Percentiles rank a stretch among this genome's conserved stretches.
Evolutionary conservation across 2,797 vertebrate genomes (phyloP).

Genomic region (Australoheros facetus): DNA sequence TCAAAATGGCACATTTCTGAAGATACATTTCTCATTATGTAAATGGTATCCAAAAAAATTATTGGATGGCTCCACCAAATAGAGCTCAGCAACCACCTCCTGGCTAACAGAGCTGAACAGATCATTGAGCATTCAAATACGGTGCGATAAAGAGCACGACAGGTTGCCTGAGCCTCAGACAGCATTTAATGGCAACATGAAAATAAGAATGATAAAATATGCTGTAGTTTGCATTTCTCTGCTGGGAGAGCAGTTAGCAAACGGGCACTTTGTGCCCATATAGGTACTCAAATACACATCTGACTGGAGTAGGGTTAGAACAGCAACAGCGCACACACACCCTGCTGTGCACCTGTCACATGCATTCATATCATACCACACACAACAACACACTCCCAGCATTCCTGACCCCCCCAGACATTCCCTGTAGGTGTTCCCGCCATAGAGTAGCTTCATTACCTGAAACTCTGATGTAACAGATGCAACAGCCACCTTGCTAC

Average conservation of each 20-base stretch:
- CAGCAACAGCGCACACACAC: conserved; percentile 21
- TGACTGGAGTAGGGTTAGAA: neutral
- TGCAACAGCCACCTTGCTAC: neutral
- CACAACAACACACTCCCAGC: conserved; percentile 21
- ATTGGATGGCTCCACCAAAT: neutral
- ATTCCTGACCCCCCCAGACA: neutral
- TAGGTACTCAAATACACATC: neutral
- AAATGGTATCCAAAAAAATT: neutral
- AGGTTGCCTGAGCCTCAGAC: neutral
- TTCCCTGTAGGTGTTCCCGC: conserved; percentile 17
- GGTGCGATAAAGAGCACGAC: conserved; percentile 2
- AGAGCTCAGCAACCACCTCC: neutral
- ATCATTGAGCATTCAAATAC: conserved; percentile 40
- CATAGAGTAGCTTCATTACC: neutral
- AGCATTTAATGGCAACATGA: conserved; percentile 26
- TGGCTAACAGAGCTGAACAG: neutral
- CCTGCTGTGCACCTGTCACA: conserved; percentile 49
- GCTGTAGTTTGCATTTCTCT: conserved; percentile 39
- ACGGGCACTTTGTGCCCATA: neutral
- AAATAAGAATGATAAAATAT: conserved; percentile 49
- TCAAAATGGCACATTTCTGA: too few relatives aligned
- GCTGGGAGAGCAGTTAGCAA: neutral
- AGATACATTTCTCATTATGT: neutral
- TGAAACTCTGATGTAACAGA: conserved; percentile 8
- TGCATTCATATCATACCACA: conserved; percentile 67